Evolutionary conservation across 1,140 invertebrate species (phyloP).

Genomic region (Caerostris darwini): DNA sequence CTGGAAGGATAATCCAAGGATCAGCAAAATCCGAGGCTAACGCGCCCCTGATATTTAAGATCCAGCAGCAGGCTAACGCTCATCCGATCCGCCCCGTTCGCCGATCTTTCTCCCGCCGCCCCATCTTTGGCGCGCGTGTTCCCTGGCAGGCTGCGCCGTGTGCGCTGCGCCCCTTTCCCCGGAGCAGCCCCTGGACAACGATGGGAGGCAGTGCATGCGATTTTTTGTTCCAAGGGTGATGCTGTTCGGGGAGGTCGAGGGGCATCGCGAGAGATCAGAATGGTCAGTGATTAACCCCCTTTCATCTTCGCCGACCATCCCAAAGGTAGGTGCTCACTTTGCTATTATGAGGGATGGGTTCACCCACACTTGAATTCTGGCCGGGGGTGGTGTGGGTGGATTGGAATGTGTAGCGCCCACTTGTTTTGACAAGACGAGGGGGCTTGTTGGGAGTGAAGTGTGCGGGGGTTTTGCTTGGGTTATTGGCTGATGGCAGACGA

Average conservation of each 20-base stretch:
- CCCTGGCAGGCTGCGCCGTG: slow-evolving; percentile 4
- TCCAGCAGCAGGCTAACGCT: neutral
- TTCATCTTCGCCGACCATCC: slow-evolving; percentile 24
- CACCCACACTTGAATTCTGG: too few species aligned
- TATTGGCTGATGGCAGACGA: neutral
- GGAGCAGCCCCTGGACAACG: slow-evolving; percentile 33
- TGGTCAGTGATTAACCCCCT: slow-evolving; percentile 14
- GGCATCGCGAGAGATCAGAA: neutral
- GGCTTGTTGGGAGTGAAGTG: neutral
- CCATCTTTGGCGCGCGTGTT: slow-evolving; percentile 20
- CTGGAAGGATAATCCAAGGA: too few species aligned
- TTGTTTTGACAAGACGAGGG: slow-evolving; percentile 25
- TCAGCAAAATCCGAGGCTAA: too few species aligned
- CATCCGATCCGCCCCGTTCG: neutral
- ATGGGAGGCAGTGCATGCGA: slow-evolving; percentile 8
- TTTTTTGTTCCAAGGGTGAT: slow-evolving; percentile 39
- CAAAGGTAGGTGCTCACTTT: neutral
- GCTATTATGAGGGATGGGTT: neutral
- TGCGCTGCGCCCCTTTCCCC: neutral
- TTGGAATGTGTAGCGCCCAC: neutral
- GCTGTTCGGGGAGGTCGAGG: slow-evolving; percentile 33
- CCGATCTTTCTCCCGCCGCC: neutral
- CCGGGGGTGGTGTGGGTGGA: neutral
- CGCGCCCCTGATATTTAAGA: too few species aligned
- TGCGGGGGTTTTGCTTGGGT: neutral